Conservation (phyloP, 2,888 invertebrate species). For the Melipona bicolor region DNA sequence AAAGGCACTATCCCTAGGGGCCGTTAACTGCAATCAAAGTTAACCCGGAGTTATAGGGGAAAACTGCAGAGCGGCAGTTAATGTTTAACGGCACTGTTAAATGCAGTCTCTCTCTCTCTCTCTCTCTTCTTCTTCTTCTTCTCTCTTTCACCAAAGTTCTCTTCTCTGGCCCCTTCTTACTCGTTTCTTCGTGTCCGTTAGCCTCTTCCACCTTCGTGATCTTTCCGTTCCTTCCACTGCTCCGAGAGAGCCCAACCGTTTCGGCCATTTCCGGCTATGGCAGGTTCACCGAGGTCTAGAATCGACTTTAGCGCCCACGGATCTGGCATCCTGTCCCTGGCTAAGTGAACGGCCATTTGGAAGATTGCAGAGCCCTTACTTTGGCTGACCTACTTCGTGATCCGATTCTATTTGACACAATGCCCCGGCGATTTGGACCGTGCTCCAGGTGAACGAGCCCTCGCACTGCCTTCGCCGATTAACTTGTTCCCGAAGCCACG, state of each 20-base stretch:
- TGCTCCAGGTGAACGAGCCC: slow-evolving; percentile 19
- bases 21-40: slow-evolving; percentile 83
- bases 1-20: slow-evolving; percentile 79
- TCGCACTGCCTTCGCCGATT: slow-evolving; percentile 28
- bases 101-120: slow-evolving; percentile 74
- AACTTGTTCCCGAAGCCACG: slow-evolving; percentile 20
- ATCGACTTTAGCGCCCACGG: slow-evolving; percentile 45
- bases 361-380: slow-evolving; percentile 47
- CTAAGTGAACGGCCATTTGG: slow-evolving; percentile 57
- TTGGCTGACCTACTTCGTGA: slow-evolving; percentile 55
- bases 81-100: slow-evolving; percentile 83
- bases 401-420: slow-evolving; percentile 58
- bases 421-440: slow-evolving; percentile 32
- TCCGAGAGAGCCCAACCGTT: slow-evolving; percentile 21
- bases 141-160: neutral
- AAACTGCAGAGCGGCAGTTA: slow-evolving; percentile 81
- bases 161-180: neutral
- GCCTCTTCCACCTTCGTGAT: neutral
- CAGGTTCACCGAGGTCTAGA: slow-evolving; percentile 24
- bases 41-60: slow-evolving; percentile 81
- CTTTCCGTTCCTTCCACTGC: slow-evolving; percentile 15
- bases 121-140: neutral
- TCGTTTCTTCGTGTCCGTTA: neutral
- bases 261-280: slow-evolving; percentile 49
- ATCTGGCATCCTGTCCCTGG: slow-evolving; percentile 39